Percentiles rank a stretch among this genome's conserved stretches.
These are phyloP conservation scores for Cottoperca gobio DNA, from an alignment of 2,797 vertebrate species.

Conservation along the genomic window DNA sequence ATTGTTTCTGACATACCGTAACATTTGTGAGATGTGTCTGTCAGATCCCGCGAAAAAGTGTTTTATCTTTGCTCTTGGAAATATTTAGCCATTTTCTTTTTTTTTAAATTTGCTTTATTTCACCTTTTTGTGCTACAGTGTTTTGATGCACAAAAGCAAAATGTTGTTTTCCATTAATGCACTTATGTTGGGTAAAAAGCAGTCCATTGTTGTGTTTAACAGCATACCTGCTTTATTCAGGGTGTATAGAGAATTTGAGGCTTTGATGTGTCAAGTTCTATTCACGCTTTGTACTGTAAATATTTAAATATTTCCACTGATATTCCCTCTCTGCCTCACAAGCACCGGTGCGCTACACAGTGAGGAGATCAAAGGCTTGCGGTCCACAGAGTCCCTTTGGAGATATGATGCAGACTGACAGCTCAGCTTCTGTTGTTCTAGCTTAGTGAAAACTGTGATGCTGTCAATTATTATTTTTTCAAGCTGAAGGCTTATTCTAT, in stretches of 20 bases:
- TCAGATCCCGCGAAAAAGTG: not conserved
- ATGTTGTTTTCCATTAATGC: slow-evolving; percentile 17
- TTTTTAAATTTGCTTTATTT: not conserved
- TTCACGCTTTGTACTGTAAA: slow-evolving; percentile 64
- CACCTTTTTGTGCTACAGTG: not conserved
- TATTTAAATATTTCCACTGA: slow-evolving; percentile 73
- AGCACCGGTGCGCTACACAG: slow-evolving; percentile 44
- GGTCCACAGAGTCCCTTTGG: slow-evolving; percentile 52
- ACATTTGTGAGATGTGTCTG: slow-evolving; percentile 2
- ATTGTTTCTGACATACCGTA: slow-evolving; percentile 16
- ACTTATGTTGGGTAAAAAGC: slow-evolving; percentile 14
- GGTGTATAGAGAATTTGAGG: not conserved
- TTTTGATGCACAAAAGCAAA: not conserved
- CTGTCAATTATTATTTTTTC: slow-evolving; percentile 57
- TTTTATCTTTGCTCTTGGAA: not conserved
- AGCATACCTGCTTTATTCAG: slow-evolving; percentile 34
- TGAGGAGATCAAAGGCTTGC: slow-evolving; percentile 72
- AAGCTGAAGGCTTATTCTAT: slow-evolving; percentile 30
- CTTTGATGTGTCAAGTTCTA: slow-evolving; percentile 60
- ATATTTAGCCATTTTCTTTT: not conserved
- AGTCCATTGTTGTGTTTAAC: slow-evolving; percentile 25
- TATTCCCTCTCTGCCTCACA: slow-evolving; percentile 39
- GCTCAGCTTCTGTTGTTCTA: slow-evolving; percentile 72
- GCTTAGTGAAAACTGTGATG: slow-evolving; percentile 37
- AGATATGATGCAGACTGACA: slow-evolving; percentile 73